Conservation (phyloP, 2,797 vertebrate species). For the Poeciliopsis paucimaculata region DNA sequence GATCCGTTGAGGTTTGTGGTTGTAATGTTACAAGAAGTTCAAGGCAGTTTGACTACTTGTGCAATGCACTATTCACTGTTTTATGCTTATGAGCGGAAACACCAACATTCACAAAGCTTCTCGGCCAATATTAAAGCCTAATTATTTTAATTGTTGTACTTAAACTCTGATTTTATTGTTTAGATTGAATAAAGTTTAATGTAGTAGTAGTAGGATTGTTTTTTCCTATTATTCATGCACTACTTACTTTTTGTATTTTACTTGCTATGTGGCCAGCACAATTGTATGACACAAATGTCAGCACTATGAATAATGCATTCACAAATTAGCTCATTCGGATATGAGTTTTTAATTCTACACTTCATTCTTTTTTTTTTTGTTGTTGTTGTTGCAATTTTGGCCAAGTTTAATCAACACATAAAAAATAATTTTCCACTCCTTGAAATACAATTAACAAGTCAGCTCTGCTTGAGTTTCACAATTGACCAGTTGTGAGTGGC, state of each 20-base stretch:
- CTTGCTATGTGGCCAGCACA: constrained; percentile 40
- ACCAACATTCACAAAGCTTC: constrained; percentile 37
- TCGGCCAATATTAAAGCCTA: constrained; percentile 37
- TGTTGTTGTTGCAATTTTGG: constrained; percentile 70
- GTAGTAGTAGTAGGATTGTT: constrained; percentile 23
- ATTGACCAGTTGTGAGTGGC: constrained; percentile 60
- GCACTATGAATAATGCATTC: constrained; percentile 75
- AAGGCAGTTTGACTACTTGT: neutral
- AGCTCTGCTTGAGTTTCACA: constrained; percentile 62
- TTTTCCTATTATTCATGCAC: constrained; percentile 32
- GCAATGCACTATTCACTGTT: constrained; percentile 8
- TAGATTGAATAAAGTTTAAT: constrained; percentile 51
- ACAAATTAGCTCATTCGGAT: constrained; percentile 70
- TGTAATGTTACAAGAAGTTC: neutral
- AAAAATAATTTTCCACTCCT: constrained; percentile 55
- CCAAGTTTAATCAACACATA: constrained; percentile 59
- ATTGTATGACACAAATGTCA: constrained; percentile 74
- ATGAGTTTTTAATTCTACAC: constrained; percentile 72
- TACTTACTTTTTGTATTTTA: constrained; percentile 42
- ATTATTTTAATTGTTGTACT: constrained; percentile 61
- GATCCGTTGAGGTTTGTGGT: too few relatives aligned
- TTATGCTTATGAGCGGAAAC: constrained; percentile 19
- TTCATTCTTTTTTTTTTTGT: constrained; percentile 70
- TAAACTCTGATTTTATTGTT: constrained; percentile 55
- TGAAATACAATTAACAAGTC: constrained; percentile 78